Evolutionary conservation across 2,888 invertebrate species (phyloP).

Genomic region (Drosophila flavopinicola): DNA sequence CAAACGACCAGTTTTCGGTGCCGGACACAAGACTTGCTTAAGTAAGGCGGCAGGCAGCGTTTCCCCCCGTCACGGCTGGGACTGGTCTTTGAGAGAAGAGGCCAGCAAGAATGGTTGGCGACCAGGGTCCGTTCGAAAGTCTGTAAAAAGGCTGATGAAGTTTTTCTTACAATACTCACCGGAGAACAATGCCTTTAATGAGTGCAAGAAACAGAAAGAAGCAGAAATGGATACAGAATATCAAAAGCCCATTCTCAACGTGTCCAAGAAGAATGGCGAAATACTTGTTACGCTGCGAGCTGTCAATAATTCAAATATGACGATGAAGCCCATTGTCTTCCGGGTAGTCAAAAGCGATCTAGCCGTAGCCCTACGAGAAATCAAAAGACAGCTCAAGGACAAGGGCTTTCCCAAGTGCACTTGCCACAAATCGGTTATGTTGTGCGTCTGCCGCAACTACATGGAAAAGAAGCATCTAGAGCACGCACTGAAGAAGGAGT

Average conservation of each 20-base stretch:
- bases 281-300: constrained; percentile 86
- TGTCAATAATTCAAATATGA: background rate
- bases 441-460: constrained; percentile 77
- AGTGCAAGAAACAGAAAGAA: constrained; percentile 80
- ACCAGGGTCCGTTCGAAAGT: constrained; percentile 82
- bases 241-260: constrained; percentile 86
- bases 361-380: constrained; percentile 85
- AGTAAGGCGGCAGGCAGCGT: constrained; percentile 85
- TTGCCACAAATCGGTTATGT: constrained; percentile 85
- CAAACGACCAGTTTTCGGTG: constrained; percentile 66
- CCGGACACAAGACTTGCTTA: constrained; percentile 86
- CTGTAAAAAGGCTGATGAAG: constrained; percentile 81
- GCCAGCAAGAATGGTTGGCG: constrained; percentile 80
- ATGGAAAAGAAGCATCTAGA: constrained; percentile 84
- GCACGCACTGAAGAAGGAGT: constrained; percentile 85
- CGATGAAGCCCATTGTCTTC: constrained; percentile 87
- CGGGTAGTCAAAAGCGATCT: constrained; percentile 87
- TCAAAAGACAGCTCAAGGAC: constrained; percentile 86
- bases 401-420: constrained; percentile 86
- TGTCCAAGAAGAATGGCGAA: constrained; percentile 87
- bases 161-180: constrained; percentile 76
- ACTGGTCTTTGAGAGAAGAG: constrained; percentile 85
- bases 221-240: constrained; percentile 34
- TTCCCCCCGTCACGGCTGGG: constrained; percentile 88
- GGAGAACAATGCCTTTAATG: constrained; percentile 53